phyloP scores from a whole-genome alignment of 2,113 vertebrate species.

The Lepus timidus region DNA sequence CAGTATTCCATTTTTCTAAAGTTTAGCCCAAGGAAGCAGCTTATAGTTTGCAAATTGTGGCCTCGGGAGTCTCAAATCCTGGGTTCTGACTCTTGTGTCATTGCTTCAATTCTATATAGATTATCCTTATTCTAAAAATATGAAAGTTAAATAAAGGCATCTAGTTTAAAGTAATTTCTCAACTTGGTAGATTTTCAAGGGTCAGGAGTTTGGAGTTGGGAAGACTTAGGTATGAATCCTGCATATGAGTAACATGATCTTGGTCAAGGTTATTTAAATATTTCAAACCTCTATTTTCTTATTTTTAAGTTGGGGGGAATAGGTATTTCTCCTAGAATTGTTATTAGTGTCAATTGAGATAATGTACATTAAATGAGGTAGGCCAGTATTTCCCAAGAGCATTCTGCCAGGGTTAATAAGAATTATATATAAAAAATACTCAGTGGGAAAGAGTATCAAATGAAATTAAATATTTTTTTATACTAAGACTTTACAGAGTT shows the following conservation, averaged over 20 bases:
- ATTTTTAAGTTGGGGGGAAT: slow-evolving; percentile 13
- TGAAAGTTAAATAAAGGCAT: not conserved
- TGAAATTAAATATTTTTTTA: slow-evolving; percentile 20
- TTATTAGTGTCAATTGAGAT: not conserved
- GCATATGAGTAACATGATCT: not conserved
- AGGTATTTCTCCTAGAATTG: not conserved
- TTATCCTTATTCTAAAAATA: slow-evolving; percentile 31
- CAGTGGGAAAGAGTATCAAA: slow-evolving; percentile 10
- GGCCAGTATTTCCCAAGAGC: not conserved
- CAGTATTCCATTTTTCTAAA: not conserved
- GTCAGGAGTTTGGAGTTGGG: not conserved
- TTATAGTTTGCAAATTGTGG: slow-evolving; percentile 16
- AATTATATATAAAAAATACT: not conserved
- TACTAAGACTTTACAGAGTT: not conserved
- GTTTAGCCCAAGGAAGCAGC: not conserved
- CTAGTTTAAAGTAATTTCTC: not conserved
- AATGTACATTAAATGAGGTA: not conserved
- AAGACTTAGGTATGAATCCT: not conserved
- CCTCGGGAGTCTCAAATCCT: not conserved
- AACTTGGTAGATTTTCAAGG: not conserved
- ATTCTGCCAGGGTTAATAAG: slow-evolving; percentile 6
- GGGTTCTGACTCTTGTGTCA: not conserved
- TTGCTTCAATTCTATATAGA: slow-evolving; percentile 25
- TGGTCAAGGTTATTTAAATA: not conserved
- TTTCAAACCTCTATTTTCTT: not conserved